phyloP scores from a whole-genome alignment of 2,113 vertebrate species.

The Rhinogobius similis region DNA sequence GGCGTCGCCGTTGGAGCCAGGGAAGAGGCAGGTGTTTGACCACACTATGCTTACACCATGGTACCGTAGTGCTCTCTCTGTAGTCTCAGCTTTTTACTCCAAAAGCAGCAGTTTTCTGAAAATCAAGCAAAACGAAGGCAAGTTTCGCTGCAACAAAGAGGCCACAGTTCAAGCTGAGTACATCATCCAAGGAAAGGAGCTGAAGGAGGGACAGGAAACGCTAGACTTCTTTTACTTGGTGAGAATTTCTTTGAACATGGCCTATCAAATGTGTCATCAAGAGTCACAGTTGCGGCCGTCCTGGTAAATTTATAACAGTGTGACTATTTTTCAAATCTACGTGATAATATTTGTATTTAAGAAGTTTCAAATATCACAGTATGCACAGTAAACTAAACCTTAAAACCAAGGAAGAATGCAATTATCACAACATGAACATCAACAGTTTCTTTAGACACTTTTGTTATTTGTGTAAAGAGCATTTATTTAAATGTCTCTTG shows the following conservation, averaged over 20 bases:
- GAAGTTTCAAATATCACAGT: no score
- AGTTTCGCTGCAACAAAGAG: constrained; percentile 53
- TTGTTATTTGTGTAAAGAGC: neutral
- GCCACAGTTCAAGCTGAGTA: constrained; percentile 54
- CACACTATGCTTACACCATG: neutral
- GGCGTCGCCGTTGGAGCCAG: neutral
- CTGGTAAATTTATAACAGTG: no score
- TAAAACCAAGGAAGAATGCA: no score
- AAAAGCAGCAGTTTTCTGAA: constrained; percentile 74
- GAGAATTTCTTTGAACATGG: constrained; percentile 8
- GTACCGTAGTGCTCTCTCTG: constrained; percentile 18
- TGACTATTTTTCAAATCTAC: no score
- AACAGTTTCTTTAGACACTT: neutral
- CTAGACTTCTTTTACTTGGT: constrained; percentile 74
- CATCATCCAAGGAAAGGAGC: constrained; percentile 66
- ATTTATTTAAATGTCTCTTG: neutral
- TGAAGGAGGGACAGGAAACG: constrained; percentile 43
- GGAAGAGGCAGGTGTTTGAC: fast-evolving
- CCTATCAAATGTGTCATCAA: neutral
- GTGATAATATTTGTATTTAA: no score
- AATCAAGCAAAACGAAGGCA: constrained; percentile 37
- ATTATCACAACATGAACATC: no score
- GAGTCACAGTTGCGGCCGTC: neutral
- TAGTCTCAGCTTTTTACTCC: constrained; percentile 56
- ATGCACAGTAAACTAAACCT: no score